Percentiles rank a stretch among this genome's conserved stretches.
Conservation (phyloP, 2,888 invertebrate genomes). For the Tuberolachnus salignus region DNA sequence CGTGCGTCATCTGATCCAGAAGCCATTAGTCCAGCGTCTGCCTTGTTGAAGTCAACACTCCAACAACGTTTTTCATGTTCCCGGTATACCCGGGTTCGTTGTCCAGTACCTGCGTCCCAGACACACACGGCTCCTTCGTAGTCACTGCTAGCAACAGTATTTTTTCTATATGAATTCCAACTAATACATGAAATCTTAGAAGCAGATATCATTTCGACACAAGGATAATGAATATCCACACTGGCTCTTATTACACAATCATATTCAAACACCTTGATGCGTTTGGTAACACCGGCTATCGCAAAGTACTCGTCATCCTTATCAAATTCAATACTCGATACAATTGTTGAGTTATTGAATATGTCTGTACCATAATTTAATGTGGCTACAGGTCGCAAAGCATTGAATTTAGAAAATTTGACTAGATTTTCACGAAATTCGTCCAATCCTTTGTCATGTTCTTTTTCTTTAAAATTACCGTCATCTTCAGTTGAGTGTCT, state of each 20-base stretch:
- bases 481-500: slow-evolving; percentile 58
- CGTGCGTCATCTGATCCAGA: slow-evolving; percentile 92
- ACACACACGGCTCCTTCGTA: slow-evolving; percentile 93
- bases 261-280: slow-evolving; percentile 93
- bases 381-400: slow-evolving; percentile 81
- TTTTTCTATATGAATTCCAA: slow-evolving; percentile 91
- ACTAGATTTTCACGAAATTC: slow-evolving; percentile 84
- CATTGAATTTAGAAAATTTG: slow-evolving; percentile 81
- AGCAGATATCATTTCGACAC: slow-evolving; percentile 86
- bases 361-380: slow-evolving; percentile 89
- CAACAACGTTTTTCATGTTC: slow-evolving; percentile 95
- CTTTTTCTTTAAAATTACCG: slow-evolving; percentile 39
- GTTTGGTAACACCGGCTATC: slow-evolving; percentile 92
- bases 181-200: slow-evolving; percentile 94
- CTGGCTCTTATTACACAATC: slow-evolving; percentile 81
- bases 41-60: slow-evolving; percentile 93
- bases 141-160: slow-evolving; percentile 86
- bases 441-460: slow-evolving; percentile 67
- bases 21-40: slow-evolving; percentile 86
- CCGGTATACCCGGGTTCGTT: slow-evolving; percentile 75
- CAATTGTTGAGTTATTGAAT: slow-evolving; percentile 83
- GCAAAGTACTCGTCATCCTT: slow-evolving; percentile 95
- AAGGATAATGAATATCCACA: slow-evolving; percentile 90
- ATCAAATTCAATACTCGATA: slow-evolving; percentile 93
- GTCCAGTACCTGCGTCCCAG: slow-evolving; percentile 86